These are phyloP conservation scores for Bombus vancouverensis DNA, from an alignment of 1,140 invertebrate genomes.

Conservation along the genomic window DNA sequence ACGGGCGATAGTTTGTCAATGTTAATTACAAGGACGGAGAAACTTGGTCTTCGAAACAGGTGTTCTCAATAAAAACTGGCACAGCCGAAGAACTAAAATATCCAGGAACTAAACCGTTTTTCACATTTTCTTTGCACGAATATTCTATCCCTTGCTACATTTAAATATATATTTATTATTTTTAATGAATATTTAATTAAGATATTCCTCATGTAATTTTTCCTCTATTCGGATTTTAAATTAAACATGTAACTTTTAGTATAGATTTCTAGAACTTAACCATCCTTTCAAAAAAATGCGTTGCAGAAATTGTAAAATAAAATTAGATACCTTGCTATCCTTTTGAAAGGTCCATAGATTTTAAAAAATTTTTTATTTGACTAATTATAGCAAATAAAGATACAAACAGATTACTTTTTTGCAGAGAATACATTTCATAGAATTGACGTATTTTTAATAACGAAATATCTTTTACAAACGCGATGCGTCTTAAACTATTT, in stretches of 20 bases:
- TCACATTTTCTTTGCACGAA: not conserved
- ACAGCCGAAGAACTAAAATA: not conserved
- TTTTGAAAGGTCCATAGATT: not conserved
- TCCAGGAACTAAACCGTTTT: not conserved
- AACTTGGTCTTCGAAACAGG: conserved; percentile 32
- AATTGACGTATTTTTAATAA: not conserved
- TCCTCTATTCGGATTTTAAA: not conserved
- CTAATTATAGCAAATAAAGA: not conserved
- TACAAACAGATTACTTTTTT: not conserved
- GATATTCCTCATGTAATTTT: not conserved
- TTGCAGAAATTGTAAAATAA: not conserved
- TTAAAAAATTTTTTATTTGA: too few species aligned
- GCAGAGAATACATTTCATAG: not conserved
- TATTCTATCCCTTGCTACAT: not conserved
- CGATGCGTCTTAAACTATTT: not conserved
- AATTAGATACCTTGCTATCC: not conserved
- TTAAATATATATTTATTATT: too few species aligned
- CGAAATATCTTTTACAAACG: not conserved
- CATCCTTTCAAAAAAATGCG: too few species aligned
- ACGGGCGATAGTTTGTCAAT: conserved; percentile 24
- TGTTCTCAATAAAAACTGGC: conserved; percentile 30
- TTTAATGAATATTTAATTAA: not conserved
- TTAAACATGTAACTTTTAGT: not conserved
- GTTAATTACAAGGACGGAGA: conserved; percentile 47
- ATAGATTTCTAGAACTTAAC: not conserved